Percentiles rank a stretch among this genome's conserved stretches.
These are phyloP conservation scores for Rambutsinella grinnellia DNA, from an alignment of 2,888 invertebrate species.

Conservation along the genomic window DNA sequence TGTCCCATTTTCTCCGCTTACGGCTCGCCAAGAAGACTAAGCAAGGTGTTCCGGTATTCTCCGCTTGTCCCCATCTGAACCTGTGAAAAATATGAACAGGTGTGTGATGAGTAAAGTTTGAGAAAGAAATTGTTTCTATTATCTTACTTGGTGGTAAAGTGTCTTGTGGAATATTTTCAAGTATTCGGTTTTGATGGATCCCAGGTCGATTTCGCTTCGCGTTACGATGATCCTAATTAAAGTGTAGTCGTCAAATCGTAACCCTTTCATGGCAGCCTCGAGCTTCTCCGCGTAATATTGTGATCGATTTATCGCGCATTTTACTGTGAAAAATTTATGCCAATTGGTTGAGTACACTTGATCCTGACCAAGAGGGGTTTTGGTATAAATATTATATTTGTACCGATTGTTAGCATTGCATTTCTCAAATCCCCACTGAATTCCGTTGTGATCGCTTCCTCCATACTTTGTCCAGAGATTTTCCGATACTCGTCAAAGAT, in stretches of 20 bases:
- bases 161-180: slow-evolving; percentile 80
- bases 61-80: slow-evolving; percentile 77
- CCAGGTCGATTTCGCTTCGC: slow-evolving; percentile 79
- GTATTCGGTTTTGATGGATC: slow-evolving; percentile 78
- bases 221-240: slow-evolving; percentile 71
- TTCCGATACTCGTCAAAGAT: slow-evolving; percentile 82
- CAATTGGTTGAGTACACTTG: neutral
- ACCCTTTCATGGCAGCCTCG: slow-evolving; percentile 73
- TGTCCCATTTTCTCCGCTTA: slow-evolving; percentile 66
- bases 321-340: slow-evolving; percentile 73
- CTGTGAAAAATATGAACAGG: slow-evolving; percentile 68
- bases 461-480: slow-evolving; percentile 79
- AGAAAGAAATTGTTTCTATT: neutral
- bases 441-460: slow-evolving; percentile 77
- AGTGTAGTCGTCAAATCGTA: slow-evolving; percentile 53
- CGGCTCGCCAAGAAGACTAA: slow-evolving; percentile 74
- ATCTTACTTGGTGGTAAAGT: slow-evolving; percentile 71
- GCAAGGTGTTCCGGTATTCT: slow-evolving; percentile 76
- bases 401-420: slow-evolving; percentile 79
- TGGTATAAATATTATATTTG: too few species aligned
- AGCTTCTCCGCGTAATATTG: slow-evolving; percentile 80
- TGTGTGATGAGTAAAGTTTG: neutral
- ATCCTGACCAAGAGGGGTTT: too few species aligned
- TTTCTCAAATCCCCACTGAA: slow-evolving; percentile 76
- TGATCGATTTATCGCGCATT: slow-evolving; percentile 77